Conservation (phyloP, 2,888 invertebrate genomes). For the Chydorus sphaericus region DNA sequence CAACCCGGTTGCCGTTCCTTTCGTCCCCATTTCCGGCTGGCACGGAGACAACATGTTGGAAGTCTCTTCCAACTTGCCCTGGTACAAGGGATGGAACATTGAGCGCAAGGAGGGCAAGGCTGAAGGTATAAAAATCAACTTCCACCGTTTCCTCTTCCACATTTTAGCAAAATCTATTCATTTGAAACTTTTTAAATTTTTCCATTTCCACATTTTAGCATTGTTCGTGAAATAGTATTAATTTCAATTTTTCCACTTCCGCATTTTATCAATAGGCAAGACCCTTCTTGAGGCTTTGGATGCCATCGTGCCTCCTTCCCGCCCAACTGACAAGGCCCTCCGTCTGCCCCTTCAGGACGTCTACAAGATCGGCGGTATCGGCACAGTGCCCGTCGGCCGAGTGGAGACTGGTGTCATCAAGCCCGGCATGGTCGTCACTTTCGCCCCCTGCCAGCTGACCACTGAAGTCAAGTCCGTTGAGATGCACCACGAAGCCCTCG, state of each 20-base stretch:
- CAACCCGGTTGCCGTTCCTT: conserved; percentile 91
- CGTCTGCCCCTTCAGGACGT: conserved; percentile 98
- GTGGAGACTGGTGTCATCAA: conserved; percentile 96
- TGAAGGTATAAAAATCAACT: conserved; percentile 42
- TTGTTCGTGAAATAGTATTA: too few relatives aligned
- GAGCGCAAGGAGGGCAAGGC: conserved; percentile 90
- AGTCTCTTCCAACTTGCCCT: conserved; percentile 80
- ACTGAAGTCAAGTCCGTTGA: conserved; percentile 99
- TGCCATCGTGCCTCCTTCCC: conserved; percentile 82
- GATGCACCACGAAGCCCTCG: conserved; percentile 98
- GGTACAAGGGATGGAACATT: conserved; percentile 91
- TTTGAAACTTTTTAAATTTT: too few relatives aligned
- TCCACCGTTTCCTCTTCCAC: too few relatives aligned
- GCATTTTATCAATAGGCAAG: conserved; percentile 33
- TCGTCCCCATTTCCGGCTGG: conserved; percentile 99
- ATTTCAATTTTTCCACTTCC: neutral
- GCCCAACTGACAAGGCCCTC: conserved; percentile 94
- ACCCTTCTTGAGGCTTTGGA: conserved; percentile 94
- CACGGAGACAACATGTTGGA: conserved; percentile 99
- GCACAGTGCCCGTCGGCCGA: conserved; percentile 99
- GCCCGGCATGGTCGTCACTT: conserved; percentile 91
- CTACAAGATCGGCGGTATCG: conserved; percentile 99
- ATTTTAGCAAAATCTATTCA: too few relatives aligned
- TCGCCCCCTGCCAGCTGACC: conserved; percentile 89
- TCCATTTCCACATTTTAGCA: neutral